These are phyloP conservation scores for Triplophysa tibetana DNA, from an alignment of 2,113 vertebrate species.

Conservation along the genomic window DNA sequence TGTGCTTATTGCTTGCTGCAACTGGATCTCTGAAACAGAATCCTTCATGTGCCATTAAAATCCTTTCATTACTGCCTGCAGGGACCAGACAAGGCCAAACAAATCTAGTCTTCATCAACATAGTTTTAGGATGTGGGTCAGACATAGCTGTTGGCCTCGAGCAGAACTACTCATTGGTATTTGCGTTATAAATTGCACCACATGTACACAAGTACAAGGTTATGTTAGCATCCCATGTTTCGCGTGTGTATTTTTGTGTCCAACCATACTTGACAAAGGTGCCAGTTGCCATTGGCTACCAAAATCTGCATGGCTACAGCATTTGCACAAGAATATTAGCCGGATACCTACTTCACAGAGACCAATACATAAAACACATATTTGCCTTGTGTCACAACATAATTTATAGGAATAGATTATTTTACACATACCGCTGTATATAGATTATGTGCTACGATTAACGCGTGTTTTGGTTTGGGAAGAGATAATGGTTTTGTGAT, in stretches of 20 bases:
- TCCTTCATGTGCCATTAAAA: conserved; percentile 29
- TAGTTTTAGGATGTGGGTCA: conserved; percentile 47
- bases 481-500: too few species aligned
- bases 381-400: neutral
- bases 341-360: neutral
- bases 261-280: neutral
- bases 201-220: neutral
- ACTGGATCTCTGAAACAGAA: conserved; percentile 29
- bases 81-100: conserved; percentile 40
- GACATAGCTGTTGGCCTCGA: conserved; percentile 42
- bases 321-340: conserved; percentile 20
- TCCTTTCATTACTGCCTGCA: conserved; percentile 28
- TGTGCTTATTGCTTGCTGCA: neutral
- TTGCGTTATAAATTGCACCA: conserved; percentile 18
- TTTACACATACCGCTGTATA: too few species aligned
- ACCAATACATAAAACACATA: neutral
- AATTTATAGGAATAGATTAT: too few species aligned
- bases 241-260: neutral
- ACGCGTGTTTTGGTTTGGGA: too few species aligned
- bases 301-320: conserved; percentile 24
- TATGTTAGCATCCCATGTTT: neutral
- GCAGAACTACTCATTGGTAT: conserved; percentile 20
- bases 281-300: conserved; percentile 37
- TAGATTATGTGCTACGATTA: too few species aligned
- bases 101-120: conserved; percentile 37